Evolutionary conservation across 2,888 invertebrate species (phyloP).

Genomic region (Eupithecia tripunctaria): DNA sequence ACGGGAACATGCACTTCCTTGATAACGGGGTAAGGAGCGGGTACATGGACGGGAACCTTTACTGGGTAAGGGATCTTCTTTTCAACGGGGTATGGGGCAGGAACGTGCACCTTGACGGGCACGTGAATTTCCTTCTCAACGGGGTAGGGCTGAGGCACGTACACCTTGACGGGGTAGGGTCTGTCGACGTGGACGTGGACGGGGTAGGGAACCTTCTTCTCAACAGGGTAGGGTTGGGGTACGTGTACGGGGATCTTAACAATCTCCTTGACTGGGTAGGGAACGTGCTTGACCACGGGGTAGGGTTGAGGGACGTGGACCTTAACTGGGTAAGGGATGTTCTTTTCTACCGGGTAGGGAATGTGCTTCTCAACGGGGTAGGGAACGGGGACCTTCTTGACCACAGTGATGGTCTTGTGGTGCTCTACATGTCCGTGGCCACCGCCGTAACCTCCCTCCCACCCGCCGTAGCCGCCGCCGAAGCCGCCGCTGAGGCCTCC

Average conservation of each 20-base stretch:
- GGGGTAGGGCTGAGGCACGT: conserved; percentile 84
- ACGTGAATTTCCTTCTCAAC: conserved; percentile 87
- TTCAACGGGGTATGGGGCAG: conserved; percentile 88
- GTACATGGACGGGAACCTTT: conserved; percentile 85
- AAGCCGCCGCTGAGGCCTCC: conserved; percentile 56
- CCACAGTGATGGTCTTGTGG: conserved; percentile 88
- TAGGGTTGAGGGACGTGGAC: conserved; percentile 89
- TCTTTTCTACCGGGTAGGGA: conserved; percentile 87
- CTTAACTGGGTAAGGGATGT: conserved; percentile 85
- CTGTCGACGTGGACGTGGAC: conserved; percentile 82
- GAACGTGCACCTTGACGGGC: conserved; percentile 87
- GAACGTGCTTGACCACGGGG: conserved; percentile 87
- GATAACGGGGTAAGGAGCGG: conserved; percentile 86
- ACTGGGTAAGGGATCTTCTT: conserved; percentile 87
- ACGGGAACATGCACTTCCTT: conserved; percentile 85
- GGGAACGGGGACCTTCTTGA: conserved; percentile 89
- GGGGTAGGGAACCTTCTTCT: conserved; percentile 84
- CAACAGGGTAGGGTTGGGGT: conserved; percentile 89
- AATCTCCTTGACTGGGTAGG: conserved; percentile 87
- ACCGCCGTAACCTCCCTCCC: conserved; percentile 55
- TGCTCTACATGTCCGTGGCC: conserved; percentile 79
- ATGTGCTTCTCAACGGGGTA: conserved; percentile 90
- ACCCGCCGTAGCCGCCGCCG: conserved; percentile 47
- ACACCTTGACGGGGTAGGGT: conserved; percentile 81
- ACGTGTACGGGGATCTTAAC: conserved; percentile 86